These are phyloP conservation scores for Puffinus mauretanicus DNA, from an alignment of 2,113 vertebrate species.

Conservation along the genomic window DNA sequence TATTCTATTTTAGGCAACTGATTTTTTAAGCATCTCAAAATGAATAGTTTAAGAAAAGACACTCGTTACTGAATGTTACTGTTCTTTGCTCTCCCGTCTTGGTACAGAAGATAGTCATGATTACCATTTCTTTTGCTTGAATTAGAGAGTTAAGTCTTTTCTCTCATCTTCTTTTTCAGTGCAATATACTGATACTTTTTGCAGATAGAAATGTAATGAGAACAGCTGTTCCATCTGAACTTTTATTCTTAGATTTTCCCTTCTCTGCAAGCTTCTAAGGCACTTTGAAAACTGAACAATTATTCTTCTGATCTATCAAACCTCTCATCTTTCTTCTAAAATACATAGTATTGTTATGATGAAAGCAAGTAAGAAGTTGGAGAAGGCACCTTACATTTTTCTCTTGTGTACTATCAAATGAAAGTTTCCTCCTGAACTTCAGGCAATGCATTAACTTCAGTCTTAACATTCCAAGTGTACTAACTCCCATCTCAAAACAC, in stretches of 20 bases:
- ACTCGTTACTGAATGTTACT: not conserved
- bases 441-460: not conserved
- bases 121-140: not conserved
- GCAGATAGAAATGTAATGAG: not conserved
- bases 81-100: not conserved
- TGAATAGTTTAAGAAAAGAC: not conserved
- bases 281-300: slow-evolving; percentile 3
- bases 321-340: not conserved
- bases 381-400: not conserved
- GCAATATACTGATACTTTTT: not conserved
- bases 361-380: not conserved
- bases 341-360: not conserved
- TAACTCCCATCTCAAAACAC: not conserved
- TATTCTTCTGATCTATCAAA: not conserved
- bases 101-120: not conserved
- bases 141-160: not conserved
- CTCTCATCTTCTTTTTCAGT: not conserved
- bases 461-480: not conserved
- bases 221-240: not conserved
- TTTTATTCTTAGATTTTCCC: not conserved
- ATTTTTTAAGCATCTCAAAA: not conserved
- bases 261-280: not conserved
- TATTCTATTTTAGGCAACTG: not conserved
- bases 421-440: not conserved
- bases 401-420: not conserved